A percentile compares a stretch with the other conserved stretches of the same genome.
Evolutionary conservation across 2,113 vertebrate genomes (phyloP).

Genomic region (Malurus cyaneus): DNA sequence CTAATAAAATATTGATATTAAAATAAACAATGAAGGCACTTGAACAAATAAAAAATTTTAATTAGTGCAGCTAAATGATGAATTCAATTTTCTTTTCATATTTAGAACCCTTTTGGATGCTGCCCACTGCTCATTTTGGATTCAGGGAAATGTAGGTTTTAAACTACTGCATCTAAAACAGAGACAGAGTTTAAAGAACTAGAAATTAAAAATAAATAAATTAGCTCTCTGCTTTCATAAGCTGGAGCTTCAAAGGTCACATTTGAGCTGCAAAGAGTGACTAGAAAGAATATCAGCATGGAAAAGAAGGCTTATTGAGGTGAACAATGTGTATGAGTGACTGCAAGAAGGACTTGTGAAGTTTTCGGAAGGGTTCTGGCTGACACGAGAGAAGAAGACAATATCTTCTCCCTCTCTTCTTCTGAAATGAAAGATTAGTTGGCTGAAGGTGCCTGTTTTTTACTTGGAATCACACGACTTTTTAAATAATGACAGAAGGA

Average conservation of each 20-base stretch:
- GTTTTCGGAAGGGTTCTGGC: background rate
- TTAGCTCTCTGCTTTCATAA: background rate
- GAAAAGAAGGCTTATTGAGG: background rate
- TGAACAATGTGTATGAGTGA: background rate
- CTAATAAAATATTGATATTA: conserved; percentile 69
- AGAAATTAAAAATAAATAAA: conserved; percentile 51
- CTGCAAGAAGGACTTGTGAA: background rate
- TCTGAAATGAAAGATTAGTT: background rate
- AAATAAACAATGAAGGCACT: conserved; percentile 55
- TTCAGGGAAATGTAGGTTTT: conserved; percentile 25
- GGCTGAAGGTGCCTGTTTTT: background rate
- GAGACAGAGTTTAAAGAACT: background rate
- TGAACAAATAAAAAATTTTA: conserved; percentile 59
- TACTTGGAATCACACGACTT: background rate
- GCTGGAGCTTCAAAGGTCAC: background rate
- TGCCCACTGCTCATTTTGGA: conserved; percentile 26
- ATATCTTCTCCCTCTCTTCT: background rate
- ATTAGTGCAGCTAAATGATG: conserved; percentile 43
- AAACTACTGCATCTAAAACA: background rate
- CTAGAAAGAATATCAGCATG: background rate
- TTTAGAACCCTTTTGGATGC: conserved; percentile 41
- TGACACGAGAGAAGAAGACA: background rate
- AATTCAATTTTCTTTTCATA: conserved; percentile 54
- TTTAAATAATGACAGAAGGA: background rate
- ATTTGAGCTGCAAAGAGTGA: background rate